A percentile compares a stretch with the other conserved stretches of the same genome.
These are phyloP conservation scores for Myrmophylax atrothorax DNA, from an alignment of 2,113 vertebrate genomes.

Conservation along the genomic window DNA sequence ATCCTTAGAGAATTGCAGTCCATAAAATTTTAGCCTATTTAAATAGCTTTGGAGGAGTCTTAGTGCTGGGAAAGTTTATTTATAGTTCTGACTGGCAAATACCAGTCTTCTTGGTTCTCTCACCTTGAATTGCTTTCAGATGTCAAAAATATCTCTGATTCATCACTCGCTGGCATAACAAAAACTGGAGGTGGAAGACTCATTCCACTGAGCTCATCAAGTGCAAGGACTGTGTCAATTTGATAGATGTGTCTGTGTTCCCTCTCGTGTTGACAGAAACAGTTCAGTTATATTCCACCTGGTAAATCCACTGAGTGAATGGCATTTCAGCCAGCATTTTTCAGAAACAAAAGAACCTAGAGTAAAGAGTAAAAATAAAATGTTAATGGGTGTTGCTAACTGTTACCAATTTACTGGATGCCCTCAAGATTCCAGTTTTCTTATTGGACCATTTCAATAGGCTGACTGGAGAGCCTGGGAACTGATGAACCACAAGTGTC, in stretches of 20 bases:
- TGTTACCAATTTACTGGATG: not conserved
- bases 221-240: conserved; percentile 11
- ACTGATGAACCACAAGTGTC: not conserved
- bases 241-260: conserved; percentile 41
- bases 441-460: not conserved
- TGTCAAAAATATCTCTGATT: conserved; percentile 61
- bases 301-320: not conserved
- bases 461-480: not conserved
- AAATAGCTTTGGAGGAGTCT: conserved; percentile 4
- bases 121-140: conserved; percentile 49
- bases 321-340: not conserved
- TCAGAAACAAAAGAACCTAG: not conserved
- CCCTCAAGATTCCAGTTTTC: not conserved
- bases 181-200: conserved; percentile 44
- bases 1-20: not conserved
- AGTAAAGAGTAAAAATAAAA: not conserved
- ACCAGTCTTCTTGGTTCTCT: conserved; percentile 3
- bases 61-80: conserved; percentile 35
- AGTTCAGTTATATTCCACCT: not conserved
- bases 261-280: not conserved
- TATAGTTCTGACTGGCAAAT: conserved; percentile 42
- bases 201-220: conserved; percentile 17
- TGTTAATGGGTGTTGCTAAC: not conserved
- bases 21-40: conserved; percentile 8
- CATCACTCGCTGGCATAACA: conserved; percentile 1